phyloP scores from a whole-genome alignment of 2,888 invertebrate genomes.

The Zygothrica quintamaculata region DNA sequence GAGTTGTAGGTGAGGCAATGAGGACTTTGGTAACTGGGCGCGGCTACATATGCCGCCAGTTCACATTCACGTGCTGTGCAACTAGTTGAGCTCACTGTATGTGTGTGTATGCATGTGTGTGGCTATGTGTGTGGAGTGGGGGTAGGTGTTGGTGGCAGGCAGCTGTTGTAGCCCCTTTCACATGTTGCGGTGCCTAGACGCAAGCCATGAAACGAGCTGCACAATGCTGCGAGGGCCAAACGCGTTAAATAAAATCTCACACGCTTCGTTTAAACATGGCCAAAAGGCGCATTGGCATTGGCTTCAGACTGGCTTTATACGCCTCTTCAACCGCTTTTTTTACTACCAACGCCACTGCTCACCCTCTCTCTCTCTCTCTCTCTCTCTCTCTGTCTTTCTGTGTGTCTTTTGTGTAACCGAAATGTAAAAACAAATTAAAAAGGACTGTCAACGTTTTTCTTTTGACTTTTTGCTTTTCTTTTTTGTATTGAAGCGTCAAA shows the following conservation, averaged over 20 bases:
- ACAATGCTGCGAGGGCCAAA: conserved; percentile 23
- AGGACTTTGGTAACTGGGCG: conserved; percentile 16
- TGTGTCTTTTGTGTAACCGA: not conserved
- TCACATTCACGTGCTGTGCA: conserved; percentile 38
- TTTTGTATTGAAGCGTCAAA: conserved; percentile 9
- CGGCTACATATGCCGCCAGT: conserved; percentile 24
- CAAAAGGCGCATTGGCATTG: conserved; percentile 32
- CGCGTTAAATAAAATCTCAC: conserved; percentile 75
- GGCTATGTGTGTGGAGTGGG: not conserved
- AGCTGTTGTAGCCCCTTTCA: conserved; percentile 11
- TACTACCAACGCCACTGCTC: no score
- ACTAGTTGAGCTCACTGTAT: conserved; percentile 72
- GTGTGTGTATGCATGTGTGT: conserved; percentile 17
- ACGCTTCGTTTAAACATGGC: conserved; percentile 63
- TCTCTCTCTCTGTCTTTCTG: not conserved
- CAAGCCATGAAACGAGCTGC: conserved; percentile 17
- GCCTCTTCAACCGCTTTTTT: not conserved
- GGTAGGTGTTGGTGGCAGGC: not conserved
- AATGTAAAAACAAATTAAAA: conserved; percentile 51
- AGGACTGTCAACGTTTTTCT: conserved; percentile 64
- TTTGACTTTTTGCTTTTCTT: no score
- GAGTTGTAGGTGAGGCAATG: not conserved
- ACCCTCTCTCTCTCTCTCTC: no score
- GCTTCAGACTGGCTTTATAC: conserved; percentile 23
- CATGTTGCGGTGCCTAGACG: conserved; percentile 28